Evolutionary conservation across 2,113 vertebrate genomes (phyloP).

Genomic region (Hipposideros armiger): DNA sequence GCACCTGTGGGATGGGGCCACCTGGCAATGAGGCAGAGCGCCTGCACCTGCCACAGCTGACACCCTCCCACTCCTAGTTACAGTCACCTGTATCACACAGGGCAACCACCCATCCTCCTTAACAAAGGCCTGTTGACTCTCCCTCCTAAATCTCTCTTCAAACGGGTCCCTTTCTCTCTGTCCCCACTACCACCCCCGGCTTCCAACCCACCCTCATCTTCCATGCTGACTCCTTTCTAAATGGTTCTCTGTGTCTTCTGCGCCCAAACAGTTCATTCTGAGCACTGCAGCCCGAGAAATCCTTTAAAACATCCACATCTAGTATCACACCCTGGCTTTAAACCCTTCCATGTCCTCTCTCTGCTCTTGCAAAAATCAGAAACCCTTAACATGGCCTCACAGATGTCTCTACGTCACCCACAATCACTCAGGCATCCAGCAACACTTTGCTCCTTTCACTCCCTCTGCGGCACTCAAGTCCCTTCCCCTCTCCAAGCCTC

Average conservation of each 20-base stretch:
- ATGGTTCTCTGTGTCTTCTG: neutral
- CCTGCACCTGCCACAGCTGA: neutral
- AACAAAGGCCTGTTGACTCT: neutral
- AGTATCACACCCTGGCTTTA: neutral
- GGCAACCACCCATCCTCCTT: neutral
- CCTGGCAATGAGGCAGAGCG: neutral
- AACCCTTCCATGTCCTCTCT: neutral
- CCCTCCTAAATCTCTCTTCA: neutral
- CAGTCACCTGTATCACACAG: fast-evolving
- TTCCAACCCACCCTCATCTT: neutral
- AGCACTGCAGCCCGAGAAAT: neutral
- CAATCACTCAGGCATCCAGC: neutral
- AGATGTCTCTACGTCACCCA: neutral
- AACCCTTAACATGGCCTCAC: neutral
- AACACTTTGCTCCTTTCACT: neutral
- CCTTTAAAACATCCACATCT: neutral
- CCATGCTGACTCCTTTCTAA: neutral
- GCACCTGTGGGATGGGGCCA: conserved; percentile 83
- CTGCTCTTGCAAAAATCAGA: conserved; percentile 22
- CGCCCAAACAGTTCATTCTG: neutral
- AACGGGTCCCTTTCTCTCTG: neutral
- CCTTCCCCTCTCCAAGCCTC: neutral
- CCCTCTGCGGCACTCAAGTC: neutral
- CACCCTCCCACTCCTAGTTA: neutral
- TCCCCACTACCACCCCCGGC: neutral